Evolutionary conservation across 2,797 vertebrate species (phyloP).

Genomic region (Ctenosaura bakeri): DNA sequence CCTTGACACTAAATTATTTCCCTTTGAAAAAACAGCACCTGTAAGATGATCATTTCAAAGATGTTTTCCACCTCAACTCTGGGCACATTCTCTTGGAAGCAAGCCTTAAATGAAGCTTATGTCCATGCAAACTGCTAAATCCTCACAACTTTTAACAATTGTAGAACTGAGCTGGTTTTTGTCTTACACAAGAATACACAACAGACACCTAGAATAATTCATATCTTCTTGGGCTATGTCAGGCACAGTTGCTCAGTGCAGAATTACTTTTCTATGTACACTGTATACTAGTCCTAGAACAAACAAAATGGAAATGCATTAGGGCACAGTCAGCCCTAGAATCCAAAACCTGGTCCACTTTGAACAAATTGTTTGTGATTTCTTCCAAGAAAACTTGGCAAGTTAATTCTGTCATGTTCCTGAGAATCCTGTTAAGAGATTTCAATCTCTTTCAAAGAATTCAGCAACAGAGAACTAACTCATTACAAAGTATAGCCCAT

Average conservation of each 20-base stretch:
- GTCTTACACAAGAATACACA: not conserved
- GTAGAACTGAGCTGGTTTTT: constrained; percentile 2
- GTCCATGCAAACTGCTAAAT: not conserved
- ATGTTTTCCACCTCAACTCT: constrained; percentile 15
- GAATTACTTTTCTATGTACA: not conserved
- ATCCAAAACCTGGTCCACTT: not conserved
- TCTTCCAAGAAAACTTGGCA: not conserved
- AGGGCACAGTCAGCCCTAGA: too few species aligned
- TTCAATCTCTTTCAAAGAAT: not conserved
- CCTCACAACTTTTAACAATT: not conserved
- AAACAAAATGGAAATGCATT: not conserved
- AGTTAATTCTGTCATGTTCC: not conserved
- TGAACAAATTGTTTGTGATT: too few species aligned
- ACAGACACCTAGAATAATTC: not conserved
- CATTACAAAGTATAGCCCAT: not conserved
- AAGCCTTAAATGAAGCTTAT: not conserved
- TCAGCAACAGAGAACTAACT: not conserved
- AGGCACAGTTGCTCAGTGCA: not conserved
- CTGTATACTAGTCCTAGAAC: not conserved
- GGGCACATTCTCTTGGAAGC: not conserved
- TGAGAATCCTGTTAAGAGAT: not conserved
- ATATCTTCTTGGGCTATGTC: not conserved
- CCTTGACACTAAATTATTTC: not conserved
- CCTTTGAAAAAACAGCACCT: not conserved
- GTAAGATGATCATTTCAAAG: not conserved